phyloP scores from a whole-genome alignment of 2,113 vertebrate species.

The Bubo bubo region DNA sequence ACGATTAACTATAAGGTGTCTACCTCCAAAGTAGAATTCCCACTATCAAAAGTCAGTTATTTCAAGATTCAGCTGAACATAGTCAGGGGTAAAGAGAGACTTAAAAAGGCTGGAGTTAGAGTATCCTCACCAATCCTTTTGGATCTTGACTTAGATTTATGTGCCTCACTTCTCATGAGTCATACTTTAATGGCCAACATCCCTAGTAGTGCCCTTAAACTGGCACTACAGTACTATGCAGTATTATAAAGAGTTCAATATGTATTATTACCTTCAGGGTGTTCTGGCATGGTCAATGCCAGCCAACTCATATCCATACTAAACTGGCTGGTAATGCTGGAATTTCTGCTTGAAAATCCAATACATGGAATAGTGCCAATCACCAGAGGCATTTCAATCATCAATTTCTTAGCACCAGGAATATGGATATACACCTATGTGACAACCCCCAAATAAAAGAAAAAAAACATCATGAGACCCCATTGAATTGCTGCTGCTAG shows the following conservation, averaged over 20 bases:
- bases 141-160: background rate
- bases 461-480: conserved; percentile 11
- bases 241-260: background rate
- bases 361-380: conserved; percentile 83
- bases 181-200: background rate
- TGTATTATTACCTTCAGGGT: conserved; percentile 80
- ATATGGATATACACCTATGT: conserved; percentile 85
- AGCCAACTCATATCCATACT: conserved; percentile 83
- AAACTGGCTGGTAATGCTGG: conserved; percentile 76
- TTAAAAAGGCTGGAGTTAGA: background rate
- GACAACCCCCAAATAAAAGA: conserved; percentile 10
- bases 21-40: background rate
- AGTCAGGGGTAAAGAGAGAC: background rate
- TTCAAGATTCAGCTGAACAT: background rate
- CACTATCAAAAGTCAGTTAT: background rate
- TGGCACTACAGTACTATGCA: background rate
- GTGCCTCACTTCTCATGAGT: background rate
- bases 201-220: background rate
- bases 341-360: conserved; percentile 78
- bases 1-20: background rate
- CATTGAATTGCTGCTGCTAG: background rate
- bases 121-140: background rate
- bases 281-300: conserved; percentile 78
- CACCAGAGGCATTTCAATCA: conserved; percentile 84
- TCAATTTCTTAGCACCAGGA: conserved; percentile 84